Evolutionary conservation across 2,888 invertebrate species (phyloP), one percentile per base, ranked within the genome.

Genomic region (Melinopterus prodromus): DNA sequence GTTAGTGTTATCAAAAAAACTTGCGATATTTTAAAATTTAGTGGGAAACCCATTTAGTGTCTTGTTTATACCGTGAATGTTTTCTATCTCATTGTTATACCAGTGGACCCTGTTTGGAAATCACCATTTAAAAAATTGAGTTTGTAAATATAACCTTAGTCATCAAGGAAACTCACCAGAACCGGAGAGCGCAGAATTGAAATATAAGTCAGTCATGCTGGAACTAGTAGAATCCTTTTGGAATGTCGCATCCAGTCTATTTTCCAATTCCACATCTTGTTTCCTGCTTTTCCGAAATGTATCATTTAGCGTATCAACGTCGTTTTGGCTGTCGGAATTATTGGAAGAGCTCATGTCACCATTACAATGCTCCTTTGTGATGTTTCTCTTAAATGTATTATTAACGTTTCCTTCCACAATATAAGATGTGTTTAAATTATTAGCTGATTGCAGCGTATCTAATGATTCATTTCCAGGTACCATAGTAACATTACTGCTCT

Each of bases 281-380:
- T 77, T 37, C 6, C 16, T 6, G 7, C 69, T 76, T 77, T 81
- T 81, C 26, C 71, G 74, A 75, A 79, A 78, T 35, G 76, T 77
- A 12, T 26, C 74, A 75, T 70, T 81, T 70, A 74, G 74, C 9
- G 35, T 37, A 5, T 74, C 74, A 7, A 74, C 35, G 14, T 79
- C 79, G 75, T 77, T 76, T 71, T 81, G 81, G 26, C 79, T 70
- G 74, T 81, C 81, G 12, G 79, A 81, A 79, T 81, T 79, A 78
- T 71, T 81, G 12, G 81, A 79, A 6, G 78, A 81, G 69, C 79
- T 79, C 80, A 80, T 80, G 35, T 80, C 80, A n/a, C 76, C 78
- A 76, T 78, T 80, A 53, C 26, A 26, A 69, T 79, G 70, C 70
- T 80, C 80, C 71, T 80, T 80, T 16, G 81, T 81, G 36, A 81